These are phyloP conservation scores for Diaphora mendica DNA, from an alignment of 2,888 invertebrate species.

Conservation along the genomic window DNA sequence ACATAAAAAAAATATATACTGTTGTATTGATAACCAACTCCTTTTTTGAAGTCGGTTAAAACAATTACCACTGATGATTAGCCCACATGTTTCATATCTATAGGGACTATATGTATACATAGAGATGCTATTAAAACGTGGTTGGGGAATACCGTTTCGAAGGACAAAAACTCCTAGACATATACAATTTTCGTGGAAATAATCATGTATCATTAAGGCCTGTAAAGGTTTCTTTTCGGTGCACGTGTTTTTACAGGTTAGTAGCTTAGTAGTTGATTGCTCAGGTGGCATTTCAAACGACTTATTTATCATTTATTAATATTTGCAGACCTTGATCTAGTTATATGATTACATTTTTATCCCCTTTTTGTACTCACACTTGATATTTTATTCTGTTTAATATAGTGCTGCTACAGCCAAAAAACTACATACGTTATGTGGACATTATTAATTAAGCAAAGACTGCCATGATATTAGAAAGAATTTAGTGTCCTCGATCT, in stretches of 20 bases:
- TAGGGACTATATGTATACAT: not conserved
- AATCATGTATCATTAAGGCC: slow-evolving; percentile 27
- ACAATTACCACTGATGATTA: not conserved
- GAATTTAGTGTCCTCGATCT: not conserved
- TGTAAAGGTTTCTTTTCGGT: slow-evolving; percentile 33
- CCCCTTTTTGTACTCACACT: slow-evolving; percentile 31
- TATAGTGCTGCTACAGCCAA: not conserved
- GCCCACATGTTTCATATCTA: not conserved
- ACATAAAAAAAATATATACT: no score
- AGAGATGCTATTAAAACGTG: not conserved
- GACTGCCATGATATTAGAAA: not conserved
- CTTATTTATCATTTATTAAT: slow-evolving; percentile 52
- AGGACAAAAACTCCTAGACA: not conserved
- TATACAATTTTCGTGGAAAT: slow-evolving; percentile 12
- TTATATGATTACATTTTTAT: slow-evolving; percentile 41
- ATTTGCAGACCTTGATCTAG: slow-evolving; percentile 57
- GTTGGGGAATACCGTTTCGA: not conserved
- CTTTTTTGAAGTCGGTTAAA: no score
- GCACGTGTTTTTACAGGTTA: slow-evolving; percentile 46
- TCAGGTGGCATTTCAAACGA: slow-evolving; percentile 58
- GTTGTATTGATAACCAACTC: no score
- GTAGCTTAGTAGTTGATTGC: slow-evolving; percentile 49
- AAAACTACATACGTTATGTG: not conserved
- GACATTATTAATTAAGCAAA: not conserved
- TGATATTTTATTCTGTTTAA: slow-evolving; percentile 38